phyloP scores from a whole-genome alignment of 2,797 vertebrate species.

The Labeo calbasu region DNA sequence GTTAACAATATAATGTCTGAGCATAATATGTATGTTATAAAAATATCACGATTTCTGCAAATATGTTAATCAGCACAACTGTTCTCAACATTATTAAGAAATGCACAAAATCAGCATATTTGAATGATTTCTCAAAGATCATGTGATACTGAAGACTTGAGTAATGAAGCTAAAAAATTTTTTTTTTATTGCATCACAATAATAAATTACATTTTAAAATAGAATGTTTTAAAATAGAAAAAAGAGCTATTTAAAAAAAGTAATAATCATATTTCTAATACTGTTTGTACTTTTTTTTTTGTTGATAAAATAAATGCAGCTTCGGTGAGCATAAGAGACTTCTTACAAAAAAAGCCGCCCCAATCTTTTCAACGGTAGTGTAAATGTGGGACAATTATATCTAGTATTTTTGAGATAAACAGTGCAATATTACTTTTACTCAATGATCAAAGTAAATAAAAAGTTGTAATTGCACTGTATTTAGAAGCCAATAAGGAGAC shows the following conservation, averaged over 20 bases:
- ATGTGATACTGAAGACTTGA: too few relatives aligned
- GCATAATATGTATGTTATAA: too few relatives aligned
- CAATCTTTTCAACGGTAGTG: background rate
- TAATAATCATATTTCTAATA: slow-evolving; percentile 2
- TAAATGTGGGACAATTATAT: background rate
- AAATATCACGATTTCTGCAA: too few relatives aligned
- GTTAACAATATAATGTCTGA: too few relatives aligned
- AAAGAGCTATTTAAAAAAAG: background rate
- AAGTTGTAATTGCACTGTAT: background rate
- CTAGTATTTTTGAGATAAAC: too few relatives aligned
- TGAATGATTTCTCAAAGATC: too few relatives aligned
- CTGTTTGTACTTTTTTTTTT: background rate
- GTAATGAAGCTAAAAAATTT: background rate
- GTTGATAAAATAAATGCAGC: background rate
- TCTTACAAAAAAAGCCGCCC: too few relatives aligned
- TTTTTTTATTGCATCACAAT: background rate
- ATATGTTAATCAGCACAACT: too few relatives aligned
- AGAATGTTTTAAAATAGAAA: too few relatives aligned
- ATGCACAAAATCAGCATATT: too few relatives aligned
- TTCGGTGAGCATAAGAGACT: background rate
- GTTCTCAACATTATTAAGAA: too few relatives aligned
- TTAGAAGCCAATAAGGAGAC: background rate
- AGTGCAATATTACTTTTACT: too few relatives aligned
- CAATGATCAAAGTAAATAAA: background rate
- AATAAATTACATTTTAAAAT: background rate